These are phyloP conservation scores for Shargacucullia verbasci DNA, from an alignment of 2,888 invertebrate genomes.

Conservation along the genomic window DNA sequence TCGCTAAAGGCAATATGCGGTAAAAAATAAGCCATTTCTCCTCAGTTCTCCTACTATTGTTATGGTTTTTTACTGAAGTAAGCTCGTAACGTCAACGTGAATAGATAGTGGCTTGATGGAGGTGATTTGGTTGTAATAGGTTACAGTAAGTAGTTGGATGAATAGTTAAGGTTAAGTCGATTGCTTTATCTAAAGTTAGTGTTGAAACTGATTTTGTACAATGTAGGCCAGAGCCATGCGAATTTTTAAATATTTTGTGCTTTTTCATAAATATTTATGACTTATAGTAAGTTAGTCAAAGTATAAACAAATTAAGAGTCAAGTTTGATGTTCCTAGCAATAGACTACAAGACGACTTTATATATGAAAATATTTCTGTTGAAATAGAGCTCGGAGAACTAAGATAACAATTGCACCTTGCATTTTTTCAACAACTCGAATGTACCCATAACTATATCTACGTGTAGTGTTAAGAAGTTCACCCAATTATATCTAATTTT, in stretches of 20 bases:
- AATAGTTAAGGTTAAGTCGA: constrained; percentile 23
- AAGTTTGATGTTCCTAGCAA: too few relatives aligned
- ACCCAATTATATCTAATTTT: constrained; percentile 47
- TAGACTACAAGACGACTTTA: too few relatives aligned
- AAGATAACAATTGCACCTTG: too few relatives aligned
- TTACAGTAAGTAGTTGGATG: constrained; percentile 14
- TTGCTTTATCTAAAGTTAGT: constrained; percentile 12
- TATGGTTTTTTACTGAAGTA: constrained; percentile 45
- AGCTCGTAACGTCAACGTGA: constrained; percentile 48
- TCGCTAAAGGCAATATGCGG: constrained; percentile 43
- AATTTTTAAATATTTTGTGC: not conserved
- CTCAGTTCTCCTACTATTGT: constrained; percentile 45
- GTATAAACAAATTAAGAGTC: too few relatives aligned
- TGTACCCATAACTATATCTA: too few relatives aligned
- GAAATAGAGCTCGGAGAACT: too few relatives aligned
- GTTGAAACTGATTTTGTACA: constrained; percentile 9
- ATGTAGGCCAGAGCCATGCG: not conserved
- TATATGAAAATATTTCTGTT: too few relatives aligned
- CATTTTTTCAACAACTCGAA: too few relatives aligned
- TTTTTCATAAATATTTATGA: too few relatives aligned
- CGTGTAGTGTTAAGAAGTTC: constrained; percentile 24
- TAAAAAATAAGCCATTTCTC: constrained; percentile 56
- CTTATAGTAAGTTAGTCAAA: too few relatives aligned
- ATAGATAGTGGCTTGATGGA: constrained; percentile 42
- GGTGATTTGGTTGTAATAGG: constrained; percentile 40